Base-by-base conservation (phyloP, 2,113 vertebrate genomes). In the Cygnus buccinator region DNA sequence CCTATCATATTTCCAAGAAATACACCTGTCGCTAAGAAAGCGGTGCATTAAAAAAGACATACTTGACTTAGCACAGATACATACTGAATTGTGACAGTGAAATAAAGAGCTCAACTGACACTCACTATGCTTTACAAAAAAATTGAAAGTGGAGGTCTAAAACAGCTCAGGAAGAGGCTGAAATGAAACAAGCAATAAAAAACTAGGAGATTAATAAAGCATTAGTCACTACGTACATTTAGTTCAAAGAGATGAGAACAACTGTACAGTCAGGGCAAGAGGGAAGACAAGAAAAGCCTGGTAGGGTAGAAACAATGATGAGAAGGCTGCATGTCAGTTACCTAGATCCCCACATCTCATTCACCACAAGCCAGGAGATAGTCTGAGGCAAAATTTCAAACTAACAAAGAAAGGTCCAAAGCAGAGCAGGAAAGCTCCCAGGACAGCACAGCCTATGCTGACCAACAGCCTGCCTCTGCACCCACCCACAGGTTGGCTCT, bases 391-490 rank as follows among this genome's bases (percentile, higher is more conserved):
- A 81, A 88, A 65, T 23, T 78, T 78, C 41, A 80, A 63, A 79
- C 67, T 52, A 84, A 62, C 21, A n/a, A 66, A 35, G 43, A 46
- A 37, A 55, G 12, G 54, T 29, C 29, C 22, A 48, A 67, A 44
- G 25, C 12, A n/a, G 21, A 83, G 46, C 21, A 87, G 29, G 26
- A 61, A n/a, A 54, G 33, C 50, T 21, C 6, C 5, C 44, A 58
- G 6, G 23, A 70, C 1, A 2, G 39, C 1, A 1, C 11, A 72
- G 26, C 5, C 54, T 37, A 23, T 43, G n/a, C 54, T 13, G 46
- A 67, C 16, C 31, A 71, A 54, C 31, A 52, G 41, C 39, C 50
- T 6, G 2, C 41, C 59, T 73, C 55, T 29, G 35, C 73, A 35
- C 70, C 35, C 21, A 22, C 37, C 41, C 62, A 55, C 17, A 62